Conservation (phyloP, 2,797 vertebrate species). For the Crocidura indochinensis region DNA sequence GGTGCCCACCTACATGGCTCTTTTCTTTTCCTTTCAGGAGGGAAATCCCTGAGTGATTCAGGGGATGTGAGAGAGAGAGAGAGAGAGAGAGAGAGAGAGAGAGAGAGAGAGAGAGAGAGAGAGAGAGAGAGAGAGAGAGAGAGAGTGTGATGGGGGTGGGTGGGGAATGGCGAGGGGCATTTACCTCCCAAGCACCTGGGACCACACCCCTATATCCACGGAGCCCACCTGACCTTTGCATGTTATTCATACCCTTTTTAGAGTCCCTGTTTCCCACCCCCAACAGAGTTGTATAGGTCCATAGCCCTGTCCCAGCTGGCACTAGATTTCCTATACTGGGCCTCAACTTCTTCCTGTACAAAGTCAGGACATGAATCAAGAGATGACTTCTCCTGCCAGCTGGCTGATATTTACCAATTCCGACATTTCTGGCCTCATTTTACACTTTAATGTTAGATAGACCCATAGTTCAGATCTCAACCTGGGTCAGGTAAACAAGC, state of each 20-base stretch:
- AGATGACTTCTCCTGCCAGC: not conserved
- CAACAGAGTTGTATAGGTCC: not conserved
- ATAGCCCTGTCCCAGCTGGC: not conserved
- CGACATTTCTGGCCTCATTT: constrained; percentile 61
- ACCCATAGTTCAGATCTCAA: not conserved
- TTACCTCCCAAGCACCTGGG: constrained; percentile 72
- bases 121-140: too few species aligned
- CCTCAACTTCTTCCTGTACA: constrained; percentile 17
- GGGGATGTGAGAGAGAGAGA: too few species aligned
- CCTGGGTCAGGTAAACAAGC: constrained; percentile 25
- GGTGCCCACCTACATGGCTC: constrained; percentile 68
- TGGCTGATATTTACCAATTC: constrained; percentile 26
- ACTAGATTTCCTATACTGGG: too few species aligned
- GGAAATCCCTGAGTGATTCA: constrained; percentile 55
- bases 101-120: too few species aligned
- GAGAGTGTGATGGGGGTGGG: not conserved
- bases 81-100: too few species aligned
- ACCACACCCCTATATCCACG: constrained; percentile 43
- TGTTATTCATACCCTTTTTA: constrained; percentile 34
- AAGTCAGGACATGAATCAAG: not conserved
- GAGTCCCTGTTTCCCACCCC: not conserved
- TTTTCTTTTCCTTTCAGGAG: constrained; percentile 76
- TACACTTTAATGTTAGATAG: constrained; percentile 44
- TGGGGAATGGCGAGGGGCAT: not conserved
- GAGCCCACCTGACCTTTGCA: constrained; percentile 55